Evolutionary conservation across 2,888 invertebrate genomes (phyloP), one percentile per base, ranked within the genome.

Genomic region (Trachelus tabidus): DNA sequence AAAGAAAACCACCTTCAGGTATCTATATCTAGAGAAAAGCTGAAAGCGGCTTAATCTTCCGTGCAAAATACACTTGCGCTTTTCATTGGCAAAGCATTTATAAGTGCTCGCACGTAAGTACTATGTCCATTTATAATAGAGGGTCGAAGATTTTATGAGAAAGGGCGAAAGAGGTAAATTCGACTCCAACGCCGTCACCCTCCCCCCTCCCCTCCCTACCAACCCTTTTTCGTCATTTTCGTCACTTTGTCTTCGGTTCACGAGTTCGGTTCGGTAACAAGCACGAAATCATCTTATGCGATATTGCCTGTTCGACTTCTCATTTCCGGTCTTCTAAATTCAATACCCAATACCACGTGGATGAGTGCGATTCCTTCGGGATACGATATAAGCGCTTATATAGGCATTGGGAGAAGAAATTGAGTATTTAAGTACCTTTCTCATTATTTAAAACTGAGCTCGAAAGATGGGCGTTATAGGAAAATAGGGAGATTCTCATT

Each of bases 311-410:
- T 31, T 69, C 73, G 40, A 75, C 40, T 69, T 73, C 80, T 79
- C 78, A 37, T 77, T 69, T 33, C 76, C 71, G 69, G n/a, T 40
- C 73, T 56, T 68, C 68, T 77, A 77, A 75, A 79, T 82, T 82
- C 81, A 78, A 82, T 81, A 69, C 75, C 73, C 34, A 77, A 77
- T 78, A 78, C 77, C 77, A 78, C 81, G 69, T 40, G 82, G 79
- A 68, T 75, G 77, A 33, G 69, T 12, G 15, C 11, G 71, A 56
- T 9, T 56, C 9, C 56, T 56, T 56, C 23, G 56, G 56, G 56
- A 56, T 56, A 56, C 23, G 23, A 56, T 56, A 56, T 56, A 56
- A 23, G 23, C 23, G 23, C 56, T 56, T 56, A 56, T 56, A 40
- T 56, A 56, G 23, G 9, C 56, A 23, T 1, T 71, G 71, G 31